These are phyloP conservation scores for Echinarachnius parma DNA, from an alignment of 53 echinoderm and acorn worm species.

Conservation along the genomic window DNA sequence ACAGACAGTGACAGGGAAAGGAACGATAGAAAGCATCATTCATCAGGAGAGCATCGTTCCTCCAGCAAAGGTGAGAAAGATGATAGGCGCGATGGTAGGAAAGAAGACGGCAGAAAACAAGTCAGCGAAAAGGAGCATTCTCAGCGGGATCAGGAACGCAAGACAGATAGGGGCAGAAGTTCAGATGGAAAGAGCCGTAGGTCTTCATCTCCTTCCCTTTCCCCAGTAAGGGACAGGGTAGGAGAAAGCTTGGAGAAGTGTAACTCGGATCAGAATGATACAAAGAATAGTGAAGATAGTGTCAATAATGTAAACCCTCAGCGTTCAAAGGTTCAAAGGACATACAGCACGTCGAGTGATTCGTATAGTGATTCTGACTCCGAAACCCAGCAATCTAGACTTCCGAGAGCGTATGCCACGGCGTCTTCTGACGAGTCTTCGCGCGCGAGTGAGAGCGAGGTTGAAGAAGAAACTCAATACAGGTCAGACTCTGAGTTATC, in stretches of 20 bases:
- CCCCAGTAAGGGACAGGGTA: too few species aligned
- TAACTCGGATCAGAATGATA: background rate
- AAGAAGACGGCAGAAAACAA: too few species aligned
- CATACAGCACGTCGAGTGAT: background rate
- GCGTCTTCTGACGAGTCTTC: constrained; percentile 6
- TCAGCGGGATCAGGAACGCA: background rate
- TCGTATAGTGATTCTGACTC: constrained; percentile 21
- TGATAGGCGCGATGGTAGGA: constrained; percentile 10
- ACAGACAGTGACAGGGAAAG: constrained; percentile 17
- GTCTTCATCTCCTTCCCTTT: constrained; percentile 29
- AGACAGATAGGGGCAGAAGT: constrained; percentile 6
- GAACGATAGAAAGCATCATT: constrained; percentile 4
- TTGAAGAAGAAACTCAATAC: background rate
- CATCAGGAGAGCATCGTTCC: constrained; percentile 19
- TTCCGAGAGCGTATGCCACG: constrained; percentile 30
- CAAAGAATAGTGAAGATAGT: background rate
- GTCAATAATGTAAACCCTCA: background rate
- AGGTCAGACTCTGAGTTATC: constrained; percentile 16
- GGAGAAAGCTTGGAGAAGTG: too few species aligned
- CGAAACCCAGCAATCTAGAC: background rate
- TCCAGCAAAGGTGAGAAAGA: constrained; percentile 41
- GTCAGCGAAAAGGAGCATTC: constrained; percentile 4
- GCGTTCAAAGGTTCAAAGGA: constrained; percentile 8
- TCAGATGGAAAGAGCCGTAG: constrained; percentile 8
- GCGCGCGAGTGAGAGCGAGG: constrained; percentile 7